Percentiles rank a stretch among this genome's conserved stretches.
Evolutionary conservation across 2,113 vertebrate genomes (phyloP).

Genomic region (Abramis brama): DNA sequence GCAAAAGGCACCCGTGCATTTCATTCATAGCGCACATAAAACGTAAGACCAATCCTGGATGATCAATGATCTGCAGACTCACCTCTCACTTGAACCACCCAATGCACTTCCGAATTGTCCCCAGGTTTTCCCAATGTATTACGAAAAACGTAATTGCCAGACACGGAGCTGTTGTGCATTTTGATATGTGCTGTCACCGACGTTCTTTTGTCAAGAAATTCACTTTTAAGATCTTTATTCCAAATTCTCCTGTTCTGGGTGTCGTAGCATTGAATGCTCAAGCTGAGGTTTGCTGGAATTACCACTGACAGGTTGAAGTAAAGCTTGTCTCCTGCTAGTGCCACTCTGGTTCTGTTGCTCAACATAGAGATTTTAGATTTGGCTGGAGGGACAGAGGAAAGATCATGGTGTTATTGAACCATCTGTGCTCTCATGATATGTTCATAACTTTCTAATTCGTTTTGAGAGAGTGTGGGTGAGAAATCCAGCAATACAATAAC

Average conservation of each 20-base stretch:
- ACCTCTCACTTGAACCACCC: constrained; percentile 51
- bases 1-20: not conserved
- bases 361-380: not conserved
- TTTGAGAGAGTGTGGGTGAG: not conserved
- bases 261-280: not conserved
- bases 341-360: constrained; percentile 39
- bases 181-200: not conserved
- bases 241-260: not conserved
- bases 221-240: rapidly evolving
- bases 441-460: constrained; percentile 10
- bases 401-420: not conserved
- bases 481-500: not conserved
- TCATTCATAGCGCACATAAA: not conserved
- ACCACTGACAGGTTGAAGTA: not conserved
- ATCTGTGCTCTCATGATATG: not conserved
- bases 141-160: constrained; percentile 36
- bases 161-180: constrained; percentile 17
- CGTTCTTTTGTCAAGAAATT: rapidly evolving
- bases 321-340: constrained; percentile 14
- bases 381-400: not conserved
- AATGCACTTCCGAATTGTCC: not conserved
- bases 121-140: not conserved
- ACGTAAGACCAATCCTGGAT: not conserved
- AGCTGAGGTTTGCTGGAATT: constrained; percentile 31
- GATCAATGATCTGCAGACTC: not conserved